Conservation (phyloP, 2,888 invertebrate species). For the Sceliomorpha sp. region DNA sequence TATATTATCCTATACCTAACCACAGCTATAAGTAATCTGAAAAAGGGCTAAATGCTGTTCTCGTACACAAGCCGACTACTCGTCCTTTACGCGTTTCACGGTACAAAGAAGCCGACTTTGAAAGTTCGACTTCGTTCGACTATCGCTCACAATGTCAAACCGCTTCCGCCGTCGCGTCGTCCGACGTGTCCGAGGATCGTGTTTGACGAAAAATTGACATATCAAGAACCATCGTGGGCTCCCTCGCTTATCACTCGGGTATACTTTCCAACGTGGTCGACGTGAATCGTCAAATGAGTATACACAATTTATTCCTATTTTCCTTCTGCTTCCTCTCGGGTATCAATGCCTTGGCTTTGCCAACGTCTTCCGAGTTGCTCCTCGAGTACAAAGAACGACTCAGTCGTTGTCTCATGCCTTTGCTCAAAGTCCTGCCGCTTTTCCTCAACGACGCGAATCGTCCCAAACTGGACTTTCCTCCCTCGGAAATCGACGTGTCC, state of each 20-base stretch:
- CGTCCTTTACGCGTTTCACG: background rate
- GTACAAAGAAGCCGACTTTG: background rate
- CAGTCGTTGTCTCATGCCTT: conserved; percentile 82
- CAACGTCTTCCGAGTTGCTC: conserved; percentile 73
- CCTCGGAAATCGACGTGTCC: conserved; percentile 31
- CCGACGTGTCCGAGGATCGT: conserved; percentile 10
- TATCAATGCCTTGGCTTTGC: conserved; percentile 70
- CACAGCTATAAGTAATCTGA: conserved; percentile 28
- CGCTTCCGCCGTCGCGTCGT: background rate
- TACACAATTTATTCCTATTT: conserved; percentile 74
- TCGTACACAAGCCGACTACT: conserved; percentile 21
- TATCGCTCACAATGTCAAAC: conserved; percentile 1
- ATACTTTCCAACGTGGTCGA: conserved; percentile 76
- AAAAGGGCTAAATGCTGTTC: conserved; percentile 27
- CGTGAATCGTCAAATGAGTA: conserved; percentile 78
- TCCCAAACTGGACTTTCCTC: conserved; percentile 65
- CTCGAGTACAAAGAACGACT: conserved; percentile 82
- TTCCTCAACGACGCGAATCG: conserved; percentile 82
- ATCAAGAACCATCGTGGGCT: conserved; percentile 35
- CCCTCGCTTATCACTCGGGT: conserved; percentile 67
- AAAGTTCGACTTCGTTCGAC: background rate
- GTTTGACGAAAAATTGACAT: conserved; percentile 52
- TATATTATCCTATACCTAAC: conserved; percentile 41
- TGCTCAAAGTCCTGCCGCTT: conserved; percentile 81
- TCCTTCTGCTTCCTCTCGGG: conserved; percentile 77